These are phyloP conservation scores for Phaedon cochleariae DNA, from an alignment of 2,888 invertebrate genomes.

Conservation along the genomic window DNA sequence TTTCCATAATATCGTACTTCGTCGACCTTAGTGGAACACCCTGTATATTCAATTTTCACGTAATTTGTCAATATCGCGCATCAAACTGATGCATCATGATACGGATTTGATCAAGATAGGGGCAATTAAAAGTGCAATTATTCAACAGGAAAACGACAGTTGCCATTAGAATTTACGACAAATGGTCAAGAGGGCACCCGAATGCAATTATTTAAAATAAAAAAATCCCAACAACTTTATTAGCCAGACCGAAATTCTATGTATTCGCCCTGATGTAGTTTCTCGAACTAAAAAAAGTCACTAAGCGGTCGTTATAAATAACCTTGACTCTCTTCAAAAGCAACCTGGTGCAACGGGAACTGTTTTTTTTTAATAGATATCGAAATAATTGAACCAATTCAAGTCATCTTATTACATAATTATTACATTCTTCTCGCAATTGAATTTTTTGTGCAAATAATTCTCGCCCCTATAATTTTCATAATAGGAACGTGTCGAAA, in stretches of 20 bases:
- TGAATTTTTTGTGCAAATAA: neutral
- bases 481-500: neutral
- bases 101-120: neutral
- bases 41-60: neutral
- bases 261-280: too few relatives aligned
- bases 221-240: constrained; percentile 1
- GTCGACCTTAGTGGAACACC: too few relatives aligned
- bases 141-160: neutral
- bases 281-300: neutral
- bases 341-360: neutral
- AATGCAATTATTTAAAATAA: neutral
- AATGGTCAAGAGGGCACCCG: neutral
- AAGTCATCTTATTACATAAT: neutral
- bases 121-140: neutral
- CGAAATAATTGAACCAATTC: neutral
- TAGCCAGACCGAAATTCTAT: too few relatives aligned
- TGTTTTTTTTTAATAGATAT: neutral
- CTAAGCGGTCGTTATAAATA: neutral
- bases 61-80: neutral
- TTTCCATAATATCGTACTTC: too few relatives aligned
- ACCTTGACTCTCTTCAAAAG: neutral
- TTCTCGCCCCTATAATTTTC: neutral
- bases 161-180: neutral
- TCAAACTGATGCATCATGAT: neutral
- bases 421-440: neutral